A percentile compares a stretch with the other conserved stretches of the same genome.
Evolutionary conservation across 2,888 invertebrate species (phyloP).

Genomic region (Leucania comma): DNA sequence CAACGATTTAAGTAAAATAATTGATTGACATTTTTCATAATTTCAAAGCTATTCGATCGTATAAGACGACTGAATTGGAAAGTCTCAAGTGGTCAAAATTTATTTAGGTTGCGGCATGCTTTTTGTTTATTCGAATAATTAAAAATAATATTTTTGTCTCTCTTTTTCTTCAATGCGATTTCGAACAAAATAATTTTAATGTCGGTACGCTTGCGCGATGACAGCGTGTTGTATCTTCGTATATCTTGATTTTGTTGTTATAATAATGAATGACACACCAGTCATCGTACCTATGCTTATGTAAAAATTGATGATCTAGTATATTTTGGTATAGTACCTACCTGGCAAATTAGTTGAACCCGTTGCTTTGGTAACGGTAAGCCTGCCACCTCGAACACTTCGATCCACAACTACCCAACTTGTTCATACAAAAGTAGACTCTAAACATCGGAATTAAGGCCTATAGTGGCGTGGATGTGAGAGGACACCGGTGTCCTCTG

Average conservation of each 20-base stretch:
- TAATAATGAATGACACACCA: background rate
- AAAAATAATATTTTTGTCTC: conserved; percentile 73
- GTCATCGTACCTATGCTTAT: background rate
- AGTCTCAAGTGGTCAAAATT: conserved; percentile 63
- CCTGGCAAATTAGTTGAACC: too few relatives aligned
- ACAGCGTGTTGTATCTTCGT: conserved; percentile 49
- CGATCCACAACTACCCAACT: too few relatives aligned
- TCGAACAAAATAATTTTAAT: conserved; percentile 64
- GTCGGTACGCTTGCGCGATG: conserved; percentile 57
- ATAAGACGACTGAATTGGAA: conserved; percentile 79
- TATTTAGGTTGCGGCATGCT: conserved; percentile 55
- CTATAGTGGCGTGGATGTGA: too few relatives aligned
- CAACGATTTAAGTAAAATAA: conserved; percentile 34
- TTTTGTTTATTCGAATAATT: conserved; percentile 72
- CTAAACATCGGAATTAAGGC: too few relatives aligned
- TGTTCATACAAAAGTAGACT: too few relatives aligned
- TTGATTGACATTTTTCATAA: conserved; percentile 48
- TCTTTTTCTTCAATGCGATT: conserved; percentile 74
- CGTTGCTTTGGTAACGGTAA: too few relatives aligned
- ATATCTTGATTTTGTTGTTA: conserved; percentile 32
- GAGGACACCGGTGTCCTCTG: too few relatives aligned
- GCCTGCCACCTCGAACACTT: too few relatives aligned
- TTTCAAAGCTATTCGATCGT: conserved; percentile 80
- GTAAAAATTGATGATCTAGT: background rate
- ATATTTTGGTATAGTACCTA: too few relatives aligned